Base-by-base conservation (phyloP, 1,140 invertebrate species). In the Holcopasites calliopsidis region DNA sequence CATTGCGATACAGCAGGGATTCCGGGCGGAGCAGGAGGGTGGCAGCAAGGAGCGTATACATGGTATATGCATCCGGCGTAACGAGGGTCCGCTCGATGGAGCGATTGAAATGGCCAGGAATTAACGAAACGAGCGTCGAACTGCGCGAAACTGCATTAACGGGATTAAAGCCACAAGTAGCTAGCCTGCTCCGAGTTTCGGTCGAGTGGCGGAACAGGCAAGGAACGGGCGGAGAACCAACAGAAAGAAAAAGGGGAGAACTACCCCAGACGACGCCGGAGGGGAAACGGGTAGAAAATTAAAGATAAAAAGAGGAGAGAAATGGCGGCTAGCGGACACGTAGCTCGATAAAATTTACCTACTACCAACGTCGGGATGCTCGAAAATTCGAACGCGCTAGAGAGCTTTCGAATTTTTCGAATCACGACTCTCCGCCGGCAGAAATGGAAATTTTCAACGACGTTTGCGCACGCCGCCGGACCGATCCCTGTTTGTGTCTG, bases 161-260 rank as follows among this genome's bases (percentile, higher is more conserved):
- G 68, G 49, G 78, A 80, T 80, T 80, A 80, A 80, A 78, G 54
- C 61, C 78, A 64, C 78, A 78, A 80, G 75, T 77, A 73, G 28
- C 57, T 4, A 21, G 58, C 40, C 3, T n/a, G 28, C 52, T 28
- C 4, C 35, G 66, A n/a, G 50, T 58, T 58, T 35, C 54, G 8
- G 8, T 33, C 21, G n/a, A 60, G 38, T 35, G 40, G 13, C 8
- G n/a, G n/a, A n/a, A n/a, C n/a, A n/a, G n/a, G n/a, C 54, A 28
- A 70, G 54, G 16, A 70, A 57, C 40, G 16, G 40, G 3, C 60
- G 23, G 40, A 31, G 58, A 61, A 44, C 40, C 40, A n/a, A 33
- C 60, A n/a, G 42, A 33, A 21, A 42, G 4, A n/a, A 3, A 31
- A 31, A 16, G 18, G 6, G 18, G 21, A 2, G 16, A 26, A 28